These are phyloP conservation scores for Gobiocypris rarus DNA, from an alignment of 2,113 vertebrate species.

Conservation along the genomic window DNA sequence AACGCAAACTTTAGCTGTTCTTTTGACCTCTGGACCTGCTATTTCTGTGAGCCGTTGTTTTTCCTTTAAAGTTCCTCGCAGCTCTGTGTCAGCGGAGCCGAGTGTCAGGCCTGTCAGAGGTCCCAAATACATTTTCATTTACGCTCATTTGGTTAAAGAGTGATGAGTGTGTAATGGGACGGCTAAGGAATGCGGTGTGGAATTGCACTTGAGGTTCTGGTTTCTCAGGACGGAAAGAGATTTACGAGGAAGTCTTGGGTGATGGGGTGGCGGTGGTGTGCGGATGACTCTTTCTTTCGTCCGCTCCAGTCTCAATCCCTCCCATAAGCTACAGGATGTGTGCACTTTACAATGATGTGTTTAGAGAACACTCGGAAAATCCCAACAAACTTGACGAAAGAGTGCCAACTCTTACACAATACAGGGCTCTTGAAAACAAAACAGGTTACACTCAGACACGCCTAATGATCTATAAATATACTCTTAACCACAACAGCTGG, in stretches of 20 bases:
- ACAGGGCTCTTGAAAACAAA: not conserved
- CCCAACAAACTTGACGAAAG: slow-evolving; percentile 30
- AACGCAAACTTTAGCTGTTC: not conserved
- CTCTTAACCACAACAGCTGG: not conserved
- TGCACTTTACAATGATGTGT: slow-evolving; percentile 1
- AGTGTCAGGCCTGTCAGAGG: not conserved
- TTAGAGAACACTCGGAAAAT: slow-evolving; percentile 27
- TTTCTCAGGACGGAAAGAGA: slow-evolving; percentile 40
- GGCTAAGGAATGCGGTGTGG: slow-evolving; percentile 12
- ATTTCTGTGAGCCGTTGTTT: not conserved
- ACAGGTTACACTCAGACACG: slow-evolving; percentile 6
- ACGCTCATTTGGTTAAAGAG: slow-evolving; percentile 2
- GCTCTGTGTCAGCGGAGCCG: not conserved
- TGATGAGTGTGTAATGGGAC: slow-evolving; percentile 21
- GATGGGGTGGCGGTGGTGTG: slow-evolving; percentile 14
- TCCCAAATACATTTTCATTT: not conserved
- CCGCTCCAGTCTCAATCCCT: not conserved
- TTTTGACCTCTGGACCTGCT: not conserved
- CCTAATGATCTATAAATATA: not conserved
- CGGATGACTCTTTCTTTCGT: slow-evolving; percentile 2
- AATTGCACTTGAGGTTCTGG: slow-evolving; percentile 39
- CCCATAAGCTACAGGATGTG: slow-evolving; percentile 2
- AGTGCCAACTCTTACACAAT: slow-evolving; percentile 23
- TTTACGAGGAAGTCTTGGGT: slow-evolving; percentile 31
- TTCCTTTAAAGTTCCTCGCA: not conserved